Evolutionary conservation across 2,797 vertebrate species (phyloP).

Genomic region (Chelonia mydas): DNA sequence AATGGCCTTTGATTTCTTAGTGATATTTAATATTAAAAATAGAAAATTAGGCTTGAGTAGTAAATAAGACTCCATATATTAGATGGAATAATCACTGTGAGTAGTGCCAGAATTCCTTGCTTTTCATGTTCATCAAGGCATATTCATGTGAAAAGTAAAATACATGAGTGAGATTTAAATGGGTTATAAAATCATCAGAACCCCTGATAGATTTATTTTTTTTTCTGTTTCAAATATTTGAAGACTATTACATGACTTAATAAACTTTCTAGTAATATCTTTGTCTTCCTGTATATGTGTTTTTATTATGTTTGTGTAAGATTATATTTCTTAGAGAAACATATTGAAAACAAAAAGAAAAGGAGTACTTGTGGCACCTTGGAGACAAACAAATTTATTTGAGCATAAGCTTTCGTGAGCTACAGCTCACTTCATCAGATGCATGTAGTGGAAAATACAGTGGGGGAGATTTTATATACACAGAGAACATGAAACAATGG

Average conservation of each 20-base stretch:
- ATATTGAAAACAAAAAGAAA: no score
- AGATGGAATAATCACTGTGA: neutral
- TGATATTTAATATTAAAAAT: neutral
- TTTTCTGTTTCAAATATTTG: neutral
- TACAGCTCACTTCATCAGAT: no score
- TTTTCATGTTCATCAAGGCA: neutral
- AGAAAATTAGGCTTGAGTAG: neutral
- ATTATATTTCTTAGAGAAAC: neutral
- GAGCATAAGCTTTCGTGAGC: no score
- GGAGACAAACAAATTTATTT: no score
- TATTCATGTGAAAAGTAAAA: neutral
- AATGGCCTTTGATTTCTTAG: neutral
- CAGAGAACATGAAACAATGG: no score
- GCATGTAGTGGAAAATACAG: no score
- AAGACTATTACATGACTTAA: neutral
- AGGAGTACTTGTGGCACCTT: no score
- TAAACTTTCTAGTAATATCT: neutral
- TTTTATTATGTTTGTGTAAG: constrained; percentile 10
- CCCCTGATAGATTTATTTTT: neutral
- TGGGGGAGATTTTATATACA: no score
- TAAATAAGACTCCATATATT: neutral
- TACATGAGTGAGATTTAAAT: neutral
- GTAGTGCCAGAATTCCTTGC: neutral
- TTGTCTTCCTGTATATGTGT: neutral
- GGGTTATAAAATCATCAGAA: neutral